phyloP scores from a whole-genome alignment of 92 coral and sea anemone species.

The Siderastrea radians region DNA sequence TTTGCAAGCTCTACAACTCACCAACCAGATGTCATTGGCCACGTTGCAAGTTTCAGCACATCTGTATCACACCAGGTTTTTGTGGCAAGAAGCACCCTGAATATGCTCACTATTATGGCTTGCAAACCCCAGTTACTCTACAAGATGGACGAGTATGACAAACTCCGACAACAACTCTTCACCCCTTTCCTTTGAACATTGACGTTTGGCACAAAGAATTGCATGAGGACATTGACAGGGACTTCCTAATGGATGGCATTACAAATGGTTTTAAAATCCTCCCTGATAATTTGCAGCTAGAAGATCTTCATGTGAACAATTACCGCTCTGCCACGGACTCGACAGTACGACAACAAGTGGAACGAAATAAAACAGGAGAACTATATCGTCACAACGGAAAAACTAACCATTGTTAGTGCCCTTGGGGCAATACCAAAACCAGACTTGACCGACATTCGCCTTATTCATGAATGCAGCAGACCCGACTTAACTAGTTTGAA shows the following conservation, averaged over 20 bases:
- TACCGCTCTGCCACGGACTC: too few relatives aligned
- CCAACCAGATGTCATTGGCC: conserved; percentile 11
- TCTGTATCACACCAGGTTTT: neutral
- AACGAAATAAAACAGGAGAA: neutral
- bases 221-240: too few relatives aligned
- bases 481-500: neutral
- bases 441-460: neutral
- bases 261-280: too few relatives aligned
- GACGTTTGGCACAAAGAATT: too few relatives aligned
- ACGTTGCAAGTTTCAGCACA: conserved; percentile 4
- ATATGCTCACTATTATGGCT: neutral
- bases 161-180: too few relatives aligned
- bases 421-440: conserved; percentile 6
- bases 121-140: too few relatives aligned
- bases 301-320: too few relatives aligned
- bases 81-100: neutral
- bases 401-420: neutral
- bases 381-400: conserved; percentile 2
- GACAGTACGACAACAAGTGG: conserved; percentile 2
- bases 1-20: conserved; percentile 8
- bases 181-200: too few relatives aligned
- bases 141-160: too few relatives aligned
- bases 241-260: too few relatives aligned
- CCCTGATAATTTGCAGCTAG: too few relatives aligned
- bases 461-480: conserved; percentile 1